A percentile compares a stretch with the other conserved stretches of the same genome.
Evolutionary conservation across 2,797 vertebrate species (phyloP).

Genomic region (Sebastes taczanowskii): DNA sequence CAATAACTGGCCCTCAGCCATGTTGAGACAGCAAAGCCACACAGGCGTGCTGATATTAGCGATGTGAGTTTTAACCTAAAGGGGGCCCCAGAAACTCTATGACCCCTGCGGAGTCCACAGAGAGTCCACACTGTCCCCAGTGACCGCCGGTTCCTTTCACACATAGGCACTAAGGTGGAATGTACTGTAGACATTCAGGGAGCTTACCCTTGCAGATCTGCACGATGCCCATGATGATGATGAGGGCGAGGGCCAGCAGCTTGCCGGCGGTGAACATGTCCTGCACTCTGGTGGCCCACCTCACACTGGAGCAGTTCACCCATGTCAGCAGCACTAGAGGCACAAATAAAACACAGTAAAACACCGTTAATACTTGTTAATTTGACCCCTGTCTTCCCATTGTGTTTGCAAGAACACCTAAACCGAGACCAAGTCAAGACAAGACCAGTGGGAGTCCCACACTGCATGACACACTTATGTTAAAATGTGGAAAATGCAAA

Average conservation of each 20-base stretch:
- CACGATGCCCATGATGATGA: slow-evolving; percentile 93
- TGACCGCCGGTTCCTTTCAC: slow-evolving; percentile 26
- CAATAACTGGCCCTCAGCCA: slow-evolving; percentile 59
- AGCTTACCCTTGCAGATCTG: slow-evolving; percentile 93
- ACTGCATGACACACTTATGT: too few species aligned
- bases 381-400: neutral
- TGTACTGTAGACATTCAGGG: neutral
- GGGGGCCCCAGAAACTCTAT: slow-evolving; percentile 56
- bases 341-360: neutral
- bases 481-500: too few species aligned
- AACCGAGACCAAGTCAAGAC: too few species aligned
- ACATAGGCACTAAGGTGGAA: neutral
- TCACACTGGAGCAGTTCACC: slow-evolving; percentile 93
- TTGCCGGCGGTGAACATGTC: slow-evolving; percentile 94
- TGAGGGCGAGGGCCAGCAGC: slow-evolving; percentile 90
- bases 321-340: slow-evolving; percentile 88
- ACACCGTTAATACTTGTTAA: neutral
- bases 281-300: slow-evolving; percentile 94
- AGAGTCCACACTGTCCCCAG: neutral
- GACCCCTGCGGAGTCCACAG: slow-evolving; percentile 38
- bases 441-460: too few species aligned
- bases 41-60: slow-evolving; percentile 57
- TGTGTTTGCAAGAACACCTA: neutral
- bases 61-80: slow-evolving; percentile 54
- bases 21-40: slow-evolving; percentile 68